These are phyloP conservation scores for Propithecus perrieri DNA, from an alignment of 2,797 vertebrate species.

Conservation along the genomic window DNA sequence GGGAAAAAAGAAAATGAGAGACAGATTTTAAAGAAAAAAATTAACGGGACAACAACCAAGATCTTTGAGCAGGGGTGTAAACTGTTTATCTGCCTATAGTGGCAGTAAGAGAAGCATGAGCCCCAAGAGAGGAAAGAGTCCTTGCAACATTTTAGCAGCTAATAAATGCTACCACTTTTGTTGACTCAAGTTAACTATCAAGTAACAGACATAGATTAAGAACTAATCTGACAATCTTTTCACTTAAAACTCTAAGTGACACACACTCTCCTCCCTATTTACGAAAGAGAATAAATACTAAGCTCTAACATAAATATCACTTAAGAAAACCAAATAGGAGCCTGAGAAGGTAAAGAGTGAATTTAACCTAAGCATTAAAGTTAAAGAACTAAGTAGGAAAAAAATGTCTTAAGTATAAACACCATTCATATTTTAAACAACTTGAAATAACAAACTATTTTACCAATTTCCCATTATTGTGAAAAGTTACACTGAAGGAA, in stretches of 20 bases:
- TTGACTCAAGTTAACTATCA: slow-evolving; percentile 27
- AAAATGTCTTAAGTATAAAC: neutral
- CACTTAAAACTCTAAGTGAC: slow-evolving; percentile 67
- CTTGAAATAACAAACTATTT: slow-evolving; percentile 16
- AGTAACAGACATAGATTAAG: neutral
- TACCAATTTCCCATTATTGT: neutral
- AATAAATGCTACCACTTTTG: slow-evolving; percentile 38
- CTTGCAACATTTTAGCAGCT: slow-evolving; percentile 26
- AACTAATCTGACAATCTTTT: slow-evolving; percentile 54
- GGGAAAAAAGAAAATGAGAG: neutral
- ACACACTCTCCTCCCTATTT: slow-evolving; percentile 5
- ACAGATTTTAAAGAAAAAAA: slow-evolving; percentile 52
- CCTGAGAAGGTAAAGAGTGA: slow-evolving; percentile 23
- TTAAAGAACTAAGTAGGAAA: slow-evolving; percentile 10
- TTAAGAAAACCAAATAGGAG: slow-evolving; percentile 61
- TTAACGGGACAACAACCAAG: neutral
- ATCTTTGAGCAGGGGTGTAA: neutral
- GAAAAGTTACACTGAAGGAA: slow-evolving; percentile 30
- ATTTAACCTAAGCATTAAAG: slow-evolving; percentile 30
- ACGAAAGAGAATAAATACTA: slow-evolving; percentile 34
- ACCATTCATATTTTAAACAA: slow-evolving; percentile 26
- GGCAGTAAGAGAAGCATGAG: neutral
- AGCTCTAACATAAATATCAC: slow-evolving; percentile 62
- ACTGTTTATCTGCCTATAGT: neutral
- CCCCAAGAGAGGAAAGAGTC: neutral